Evolutionary conservation across 2,797 vertebrate genomes (phyloP), one percentile per base, ranked within the genome.

Genomic region (Presbytis comata): DNA sequence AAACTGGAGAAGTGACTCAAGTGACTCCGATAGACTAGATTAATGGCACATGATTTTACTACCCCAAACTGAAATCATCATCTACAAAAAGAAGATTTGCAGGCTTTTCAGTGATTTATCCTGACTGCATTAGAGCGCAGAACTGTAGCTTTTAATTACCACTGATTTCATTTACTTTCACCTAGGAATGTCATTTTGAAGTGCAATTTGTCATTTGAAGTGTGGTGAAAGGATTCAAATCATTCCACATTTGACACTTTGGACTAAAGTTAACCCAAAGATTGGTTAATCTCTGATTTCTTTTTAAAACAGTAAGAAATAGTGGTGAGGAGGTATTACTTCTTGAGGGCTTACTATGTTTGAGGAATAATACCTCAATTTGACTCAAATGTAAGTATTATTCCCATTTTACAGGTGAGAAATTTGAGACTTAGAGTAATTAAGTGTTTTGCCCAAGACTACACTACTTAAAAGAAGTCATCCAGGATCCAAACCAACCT

Each of bases 21-120:
- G 83, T 64, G 19, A 94, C 83, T 97, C 67, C 92, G 83, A 88
- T 95, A 84, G 44, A 41, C 12, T 92, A 78, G 91, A 89, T 95
- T 93, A 92, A 95, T 90, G 92, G 70, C 61, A 78, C 64, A 96
- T 83, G 79, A 92, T 97, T 97, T 93, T 97, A 84, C n/a, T 90
- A 59, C 61, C 55, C 36, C 26, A 84, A 64, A 83, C 22, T 44
- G 39, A 94, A 97, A 94, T 76, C 39, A 78, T 94, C 79, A 50
- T 61, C 89, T 59, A 21, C 11, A 64, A 70, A 88, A 70, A 96
- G 75, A 94, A 94, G 36, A 67, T 90, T 89, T 87, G 48, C 17
- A 87, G 11, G 78, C 75, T 82, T 95, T 92, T 92, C 67, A 70
- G 72, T 41, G 84, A 87, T 80, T 93, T 64, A 82, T 59, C 57